Evolutionary conservation across 2,113 vertebrate genomes (phyloP).

Genomic region (Chamaetylas fuelleborni): DNA sequence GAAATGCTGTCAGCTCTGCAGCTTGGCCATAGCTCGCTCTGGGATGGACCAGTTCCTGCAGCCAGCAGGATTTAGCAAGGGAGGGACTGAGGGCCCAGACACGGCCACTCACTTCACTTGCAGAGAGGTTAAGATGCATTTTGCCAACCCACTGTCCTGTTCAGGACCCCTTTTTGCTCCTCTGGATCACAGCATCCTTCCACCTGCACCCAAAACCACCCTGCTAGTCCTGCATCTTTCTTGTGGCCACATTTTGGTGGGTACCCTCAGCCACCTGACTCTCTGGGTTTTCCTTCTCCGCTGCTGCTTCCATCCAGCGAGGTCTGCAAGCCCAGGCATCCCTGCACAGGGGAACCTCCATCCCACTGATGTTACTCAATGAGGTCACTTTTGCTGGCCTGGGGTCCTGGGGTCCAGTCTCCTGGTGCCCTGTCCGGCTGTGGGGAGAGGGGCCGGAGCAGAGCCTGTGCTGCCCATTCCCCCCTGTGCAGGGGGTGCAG

Average conservation of each 20-base stretch:
- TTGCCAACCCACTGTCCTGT: background rate
- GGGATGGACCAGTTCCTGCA: background rate
- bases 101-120: accelerated
- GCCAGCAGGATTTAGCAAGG: background rate
- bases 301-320: background rate
- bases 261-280: background rate
- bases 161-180: background rate
- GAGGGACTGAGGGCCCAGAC: background rate
- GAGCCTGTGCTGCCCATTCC: background rate
- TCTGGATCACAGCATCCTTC: background rate
- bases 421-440: background rate
- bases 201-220: background rate
- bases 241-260: accelerated
- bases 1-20: accelerated
- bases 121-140: background rate
- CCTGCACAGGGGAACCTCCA: background rate
- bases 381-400: background rate
- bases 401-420: background rate
- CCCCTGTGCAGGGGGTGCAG: accelerated
- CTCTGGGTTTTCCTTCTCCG: background rate
- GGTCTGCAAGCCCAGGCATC: background rate
- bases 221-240: background rate
- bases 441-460: background rate
- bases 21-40: accelerated
- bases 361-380: background rate